Evolutionary conservation across 2,888 invertebrate genomes (phyloP).

Genomic region (Temnothorax unifasciatus): DNA sequence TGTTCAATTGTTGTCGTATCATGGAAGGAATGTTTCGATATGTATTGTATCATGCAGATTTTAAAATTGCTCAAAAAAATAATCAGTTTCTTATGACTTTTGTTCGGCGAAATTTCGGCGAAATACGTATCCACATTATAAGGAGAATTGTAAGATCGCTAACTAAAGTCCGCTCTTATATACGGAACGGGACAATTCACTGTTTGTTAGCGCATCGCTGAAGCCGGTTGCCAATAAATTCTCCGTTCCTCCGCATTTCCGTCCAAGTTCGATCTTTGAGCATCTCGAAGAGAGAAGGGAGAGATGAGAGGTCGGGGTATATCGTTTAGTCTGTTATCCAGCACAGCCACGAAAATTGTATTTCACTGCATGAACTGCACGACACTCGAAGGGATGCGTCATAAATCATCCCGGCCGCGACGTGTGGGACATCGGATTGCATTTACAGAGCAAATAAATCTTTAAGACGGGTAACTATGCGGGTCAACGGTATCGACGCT

Average conservation of each 20-base stretch:
- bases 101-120: background rate
- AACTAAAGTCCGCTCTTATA: constrained; percentile 48
- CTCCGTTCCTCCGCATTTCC: constrained; percentile 62
- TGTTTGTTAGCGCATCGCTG: constrained; percentile 63
- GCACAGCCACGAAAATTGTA: constrained; percentile 71
- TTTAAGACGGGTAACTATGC: constrained; percentile 75
- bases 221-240: constrained; percentile 64
- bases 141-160: constrained; percentile 29
- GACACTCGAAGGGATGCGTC: constrained; percentile 71
- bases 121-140: constrained; percentile 32
- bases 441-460: constrained; percentile 81
- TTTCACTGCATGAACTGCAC: constrained; percentile 62
- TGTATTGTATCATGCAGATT: background rate
- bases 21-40: background rate
- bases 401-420: constrained; percentile 74
- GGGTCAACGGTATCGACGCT: constrained; percentile 65
- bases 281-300: constrained; percentile 23
- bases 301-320: constrained; percentile 36
- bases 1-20: background rate
- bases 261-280: constrained; percentile 67
- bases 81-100: constrained; percentile 21
- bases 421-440: constrained; percentile 76
- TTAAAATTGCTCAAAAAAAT: constrained; percentile 4
- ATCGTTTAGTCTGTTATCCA: constrained; percentile 71
- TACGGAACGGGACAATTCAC: constrained; percentile 58